Percentiles rank a stretch among this genome's conserved stretches.
Evolutionary conservation across 2,113 vertebrate species (phyloP).

Genomic region (Platichthys stellatus): DNA sequence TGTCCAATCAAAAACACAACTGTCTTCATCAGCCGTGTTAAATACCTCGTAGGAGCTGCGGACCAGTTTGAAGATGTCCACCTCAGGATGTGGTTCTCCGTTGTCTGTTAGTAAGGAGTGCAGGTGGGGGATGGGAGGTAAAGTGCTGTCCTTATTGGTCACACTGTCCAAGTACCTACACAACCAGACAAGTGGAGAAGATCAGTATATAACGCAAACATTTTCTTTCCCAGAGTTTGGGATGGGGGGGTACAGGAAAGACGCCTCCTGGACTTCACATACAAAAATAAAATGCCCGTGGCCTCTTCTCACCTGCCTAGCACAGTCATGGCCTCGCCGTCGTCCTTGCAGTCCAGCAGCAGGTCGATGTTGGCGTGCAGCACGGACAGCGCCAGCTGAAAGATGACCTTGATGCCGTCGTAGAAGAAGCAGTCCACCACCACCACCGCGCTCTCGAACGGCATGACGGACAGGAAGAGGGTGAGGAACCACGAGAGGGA

Average conservation of each 20-base stretch:
- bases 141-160: constrained; percentile 97
- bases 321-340: constrained; percentile 98
- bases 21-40: not conserved
- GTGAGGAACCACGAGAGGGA: constrained; percentile 99
- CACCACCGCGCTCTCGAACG: constrained; percentile 97
- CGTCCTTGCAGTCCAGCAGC: constrained; percentile 95
- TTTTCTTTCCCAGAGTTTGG: too few species aligned
- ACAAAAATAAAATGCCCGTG: not conserved
- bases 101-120: constrained; percentile 96
- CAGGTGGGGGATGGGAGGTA: constrained; percentile 96
- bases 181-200: not conserved
- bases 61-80: constrained; percentile 97
- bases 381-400: constrained; percentile 95
- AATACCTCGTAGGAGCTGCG: constrained; percentile 93
- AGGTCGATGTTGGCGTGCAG: constrained; percentile 96
- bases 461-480: constrained; percentile 98
- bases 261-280: too few species aligned
- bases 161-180: constrained; percentile 95
- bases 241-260: too few species aligned
- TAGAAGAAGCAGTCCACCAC: constrained; percentile 99
- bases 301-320: constrained; percentile 88
- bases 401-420: constrained; percentile 99
- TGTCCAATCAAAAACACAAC: not conserved
- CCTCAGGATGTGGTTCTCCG: constrained; percentile 92
- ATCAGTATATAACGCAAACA: not conserved